Base-by-base conservation (phyloP, 35 echinoderm and acorn worm genomes). In the Chiridota heheva region DNA sequence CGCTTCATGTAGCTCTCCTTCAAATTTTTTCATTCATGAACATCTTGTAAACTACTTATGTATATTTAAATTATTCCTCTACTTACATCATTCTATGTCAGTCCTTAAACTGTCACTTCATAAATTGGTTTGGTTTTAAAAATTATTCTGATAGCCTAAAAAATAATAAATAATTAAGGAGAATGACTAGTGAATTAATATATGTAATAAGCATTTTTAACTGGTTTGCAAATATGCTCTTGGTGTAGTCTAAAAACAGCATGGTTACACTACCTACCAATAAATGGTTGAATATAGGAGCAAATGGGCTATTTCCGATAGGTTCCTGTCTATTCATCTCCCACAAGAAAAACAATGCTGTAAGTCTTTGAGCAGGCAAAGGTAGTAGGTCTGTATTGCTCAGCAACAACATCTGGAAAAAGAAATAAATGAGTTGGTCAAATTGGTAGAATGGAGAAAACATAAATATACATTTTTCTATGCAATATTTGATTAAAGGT, bases 261-360 rank as follows among this genome's bases (percentile, higher is more conserved):
- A 67, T 18, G 6, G 3, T 12, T 28, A 34, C 18, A 2, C 36
- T 17, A 42, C 80, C 91, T 88, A 96, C 87, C 63, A 96, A 45
- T 6, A 96, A 48, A 49, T 87, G 93, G 10, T 83, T 86, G 77
- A 96, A 96, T 0, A 96, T 73, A 0, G 93, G 93, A 38, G 93
- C 93, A 83, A 96, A 96, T 17, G 93, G 93, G 34, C 85, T 96
- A 66, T 86, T 86, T 13, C 87, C 88, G 10, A 96, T 87, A 2
- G 93, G 63, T 18, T 96, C 93, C 35, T 61, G 64, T 22, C 88
- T 89, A 42, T 87, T 86, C 83, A 96, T 91, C 60, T 96, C 93
- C 93, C 93, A 96, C 7, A 96, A 57, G 10, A 91, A 74, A 67
- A 90, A 96, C 1, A 96, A 34, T n/a, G 87, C 93, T 44, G 84